Evolutionary conservation across 2,113 vertebrate genomes (phyloP), one percentile per base, ranked within the genome.

Genomic region (Piaya cayana): DNA sequence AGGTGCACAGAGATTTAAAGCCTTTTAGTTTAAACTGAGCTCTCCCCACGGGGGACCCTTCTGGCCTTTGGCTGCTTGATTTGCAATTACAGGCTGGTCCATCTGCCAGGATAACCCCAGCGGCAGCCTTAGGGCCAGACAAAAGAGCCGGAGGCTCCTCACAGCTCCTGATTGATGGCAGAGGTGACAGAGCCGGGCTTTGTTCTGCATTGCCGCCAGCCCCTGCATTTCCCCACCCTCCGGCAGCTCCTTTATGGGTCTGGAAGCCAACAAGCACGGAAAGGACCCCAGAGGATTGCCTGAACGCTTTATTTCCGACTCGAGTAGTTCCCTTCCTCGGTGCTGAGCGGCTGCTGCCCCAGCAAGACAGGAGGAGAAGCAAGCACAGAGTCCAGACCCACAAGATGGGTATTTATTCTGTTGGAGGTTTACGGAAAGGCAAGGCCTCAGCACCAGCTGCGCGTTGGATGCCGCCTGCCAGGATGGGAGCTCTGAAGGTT

Each of bases 21-120:
- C 77, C 92, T 93, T 96, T 91, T 84, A 95, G 94, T 78, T 91
- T 45, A 60, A 92, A 56, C 34, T 3, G 86, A 94, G 87, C 89
- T 83, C 53, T 89, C 95, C 94, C 91, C 83, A 9, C 2, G 34
- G 86, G 88, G 86, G 32, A 43, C 69, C 83, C 89, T 91, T 26
- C 94, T 94, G 96, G 83, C 89, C 86, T 71, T 49, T 12, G 86
- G 83, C 91, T 60, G 77, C 89, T 93, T 0, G 0, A 79, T 64
- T 21, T 3, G 83, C 96, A 91, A 91, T 96, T 87, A 82, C 64
- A 25, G 69, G 83, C 58, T 0, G 62, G 26, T 64, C 93, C 90
- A 94, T 90, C 93, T 94, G 95, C 70, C 82, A 55, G 69, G 23
- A 22, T 17, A 47, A 63, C 50, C 70, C 78, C 25, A 3, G 76